Percentiles rank a stretch among this genome's conserved stretches.
Conservation (phyloP, 2,797 vertebrate species). For the Scolopax rusticola region DNA sequence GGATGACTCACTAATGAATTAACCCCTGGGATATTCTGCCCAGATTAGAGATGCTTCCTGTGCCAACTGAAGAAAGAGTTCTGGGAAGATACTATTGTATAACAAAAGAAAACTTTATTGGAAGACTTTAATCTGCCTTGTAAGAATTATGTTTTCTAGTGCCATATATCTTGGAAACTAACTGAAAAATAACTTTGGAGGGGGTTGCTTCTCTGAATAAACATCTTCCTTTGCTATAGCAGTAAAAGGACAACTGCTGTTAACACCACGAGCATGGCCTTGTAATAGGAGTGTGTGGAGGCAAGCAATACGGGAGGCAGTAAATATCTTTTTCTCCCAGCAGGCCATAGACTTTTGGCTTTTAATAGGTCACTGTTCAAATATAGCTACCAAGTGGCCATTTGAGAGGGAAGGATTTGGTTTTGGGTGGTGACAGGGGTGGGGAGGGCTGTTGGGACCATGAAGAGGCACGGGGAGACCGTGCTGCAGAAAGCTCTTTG, state of each 20-base stretch:
- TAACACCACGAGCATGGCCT: not conserved
- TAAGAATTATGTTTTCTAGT: not conserved
- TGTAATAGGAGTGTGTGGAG: not conserved
- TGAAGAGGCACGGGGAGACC: no score
- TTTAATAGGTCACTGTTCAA: not conserved
- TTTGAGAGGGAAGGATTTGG: not conserved
- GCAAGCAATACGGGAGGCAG: not conserved
- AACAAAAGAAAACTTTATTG: not conserved
- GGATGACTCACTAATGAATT: conserved; percentile 37
- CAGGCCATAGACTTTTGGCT: not conserved
- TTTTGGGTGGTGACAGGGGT: not conserved
- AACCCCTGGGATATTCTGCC: not conserved
- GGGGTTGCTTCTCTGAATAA: not conserved
- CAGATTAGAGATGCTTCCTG: not conserved
- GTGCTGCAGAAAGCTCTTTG: not conserved
- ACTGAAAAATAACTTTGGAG: not conserved
- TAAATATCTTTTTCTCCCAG: not conserved
- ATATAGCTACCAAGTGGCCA: not conserved
- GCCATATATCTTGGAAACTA: not conserved
- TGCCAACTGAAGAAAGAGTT: not conserved
- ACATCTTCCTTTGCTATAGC: not conserved
- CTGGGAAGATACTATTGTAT: not conserved
- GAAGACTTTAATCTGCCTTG: not conserved
- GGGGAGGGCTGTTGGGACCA: not conserved
- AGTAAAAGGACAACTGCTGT: not conserved